These are phyloP conservation scores for Samia ricini DNA, from an alignment of 1,140 invertebrate genomes.

Conservation along the genomic window DNA sequence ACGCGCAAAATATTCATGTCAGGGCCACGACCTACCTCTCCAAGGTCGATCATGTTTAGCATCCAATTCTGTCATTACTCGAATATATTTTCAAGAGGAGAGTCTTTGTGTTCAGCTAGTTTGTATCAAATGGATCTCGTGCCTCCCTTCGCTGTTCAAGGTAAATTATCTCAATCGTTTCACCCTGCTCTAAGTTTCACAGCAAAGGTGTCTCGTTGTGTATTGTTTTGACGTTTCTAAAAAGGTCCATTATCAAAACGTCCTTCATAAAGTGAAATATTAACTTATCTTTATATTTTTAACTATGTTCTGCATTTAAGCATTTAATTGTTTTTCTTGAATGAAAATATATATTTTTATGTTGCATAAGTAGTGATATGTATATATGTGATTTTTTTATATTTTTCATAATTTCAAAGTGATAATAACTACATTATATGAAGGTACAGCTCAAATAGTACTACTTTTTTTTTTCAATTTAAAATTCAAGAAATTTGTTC, in stretches of 20 bases:
- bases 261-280: not conserved
- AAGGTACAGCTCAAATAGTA: too few species aligned
- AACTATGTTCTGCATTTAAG: too few species aligned
- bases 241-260: not conserved
- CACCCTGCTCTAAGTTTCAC: not conserved
- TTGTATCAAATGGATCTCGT: slow-evolving; percentile 35
- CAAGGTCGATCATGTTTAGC: slow-evolving; percentile 70
- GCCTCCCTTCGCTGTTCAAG: slow-evolving; percentile 37
- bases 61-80: slow-evolving; percentile 33
- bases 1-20: slow-evolving; percentile 59
- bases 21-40: slow-evolving; percentile 50
- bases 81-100: not conserved
- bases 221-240: not conserved
- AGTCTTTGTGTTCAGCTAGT: not conserved
- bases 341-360: too few species aligned
- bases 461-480: too few species aligned
- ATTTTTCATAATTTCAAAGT: too few species aligned
- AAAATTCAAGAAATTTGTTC: too few species aligned
- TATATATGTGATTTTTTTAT: too few species aligned
- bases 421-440: too few species aligned
- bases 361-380: too few species aligned
- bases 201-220: not conserved
- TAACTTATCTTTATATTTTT: too few species aligned
- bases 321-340: too few species aligned
- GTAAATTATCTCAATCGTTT: slow-evolving; percentile 18